phyloP scores from a whole-genome alignment of 64 coral and sea anemone genomes.

The Dendrophyllia cribrosa region DNA sequence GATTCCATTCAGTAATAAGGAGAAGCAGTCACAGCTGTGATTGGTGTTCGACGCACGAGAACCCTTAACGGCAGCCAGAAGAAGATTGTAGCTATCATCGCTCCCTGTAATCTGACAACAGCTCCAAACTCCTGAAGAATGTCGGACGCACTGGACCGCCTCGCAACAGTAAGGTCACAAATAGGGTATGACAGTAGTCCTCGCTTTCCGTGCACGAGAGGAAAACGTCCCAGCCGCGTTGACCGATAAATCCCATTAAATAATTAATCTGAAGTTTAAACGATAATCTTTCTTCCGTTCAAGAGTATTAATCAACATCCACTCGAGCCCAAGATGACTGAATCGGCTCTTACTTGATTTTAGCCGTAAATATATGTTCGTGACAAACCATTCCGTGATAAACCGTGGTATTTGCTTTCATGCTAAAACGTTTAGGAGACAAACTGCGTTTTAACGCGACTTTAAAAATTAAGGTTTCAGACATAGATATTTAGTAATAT shows the following conservation, averaged over 20 bases:
- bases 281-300: constrained; percentile 24
- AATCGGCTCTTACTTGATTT: background rate
- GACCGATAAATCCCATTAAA: background rate
- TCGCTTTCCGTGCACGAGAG: background rate
- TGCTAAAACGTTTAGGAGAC: background rate
- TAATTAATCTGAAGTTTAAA: background rate
- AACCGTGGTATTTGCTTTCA: background rate
- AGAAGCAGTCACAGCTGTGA: background rate
- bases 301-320: constrained; percentile 36
- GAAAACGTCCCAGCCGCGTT: background rate
- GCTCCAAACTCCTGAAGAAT: background rate
- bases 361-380: background rate
- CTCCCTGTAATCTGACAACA: constrained; percentile 25
- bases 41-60: constrained; percentile 2
- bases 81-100: constrained; percentile 34
- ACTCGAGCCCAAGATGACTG: constrained; percentile 18
- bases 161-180: constrained; percentile 10
- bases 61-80: background rate
- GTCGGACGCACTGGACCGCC: background rate
- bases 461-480: background rate
- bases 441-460: background rate
- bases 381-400: background rate
- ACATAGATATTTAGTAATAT: background rate
- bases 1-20: background rate
- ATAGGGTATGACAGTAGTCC: background rate